Conservation (phyloP, 2,797 vertebrate species). For the Hippopotamyrus pictus region DNA sequence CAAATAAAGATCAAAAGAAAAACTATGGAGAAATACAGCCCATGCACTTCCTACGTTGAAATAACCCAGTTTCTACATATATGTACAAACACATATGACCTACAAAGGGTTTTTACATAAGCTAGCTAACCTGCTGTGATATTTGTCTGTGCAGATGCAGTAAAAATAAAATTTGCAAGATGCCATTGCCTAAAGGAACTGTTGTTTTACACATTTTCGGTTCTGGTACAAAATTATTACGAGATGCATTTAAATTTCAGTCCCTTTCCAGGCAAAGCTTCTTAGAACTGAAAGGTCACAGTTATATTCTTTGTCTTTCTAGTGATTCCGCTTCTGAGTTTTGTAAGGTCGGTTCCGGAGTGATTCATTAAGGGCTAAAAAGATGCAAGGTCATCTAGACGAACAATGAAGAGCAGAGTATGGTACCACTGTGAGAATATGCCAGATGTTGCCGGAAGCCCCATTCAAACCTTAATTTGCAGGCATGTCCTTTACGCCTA, state of each 20-base stretch:
- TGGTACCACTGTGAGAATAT: neutral
- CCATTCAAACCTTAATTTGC: neutral
- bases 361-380: neutral
- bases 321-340: neutral
- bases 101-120: neutral
- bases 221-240: neutral
- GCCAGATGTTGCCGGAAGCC: neutral
- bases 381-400: neutral
- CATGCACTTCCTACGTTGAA: neutral
- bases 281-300: neutral
- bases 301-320: neutral
- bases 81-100: neutral
- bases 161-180: neutral
- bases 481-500: neutral
- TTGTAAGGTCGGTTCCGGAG: neutral
- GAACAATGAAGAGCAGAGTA: neutral
- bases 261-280: neutral
- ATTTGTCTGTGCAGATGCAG: neutral
- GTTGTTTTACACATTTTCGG: neutral
- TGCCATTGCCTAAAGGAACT: neutral
- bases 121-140: neutral
- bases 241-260: neutral
- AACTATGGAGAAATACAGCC: neutral
- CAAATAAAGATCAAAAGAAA: neutral
- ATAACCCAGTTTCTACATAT: neutral